Evolutionary conservation across 92 coral and sea anemone species (phyloP), one percentile per base, ranked within the genome.

Genomic region (Epizoanthus illoricatus): DNA sequence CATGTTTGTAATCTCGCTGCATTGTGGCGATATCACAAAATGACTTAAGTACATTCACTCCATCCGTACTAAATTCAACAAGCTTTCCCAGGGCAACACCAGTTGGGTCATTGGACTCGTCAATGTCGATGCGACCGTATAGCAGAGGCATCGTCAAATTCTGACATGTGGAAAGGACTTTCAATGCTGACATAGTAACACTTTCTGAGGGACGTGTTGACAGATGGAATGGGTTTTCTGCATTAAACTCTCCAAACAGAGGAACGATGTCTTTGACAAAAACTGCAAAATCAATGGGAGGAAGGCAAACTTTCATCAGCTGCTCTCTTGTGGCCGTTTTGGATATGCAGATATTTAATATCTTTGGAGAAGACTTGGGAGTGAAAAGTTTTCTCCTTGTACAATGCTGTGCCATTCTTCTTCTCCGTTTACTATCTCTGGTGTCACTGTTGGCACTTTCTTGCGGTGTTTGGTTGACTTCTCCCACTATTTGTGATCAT

Each of bases 291-390:
- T 59, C 69, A 16, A 75, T 69, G 9, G 19, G 1, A 3, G 69
- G 81, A 60, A 75, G 81, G n/a, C 19, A n/a, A 75, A 75, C n/a
- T 33, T 17, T 75, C 69, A 41, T 60, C 69, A 75, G 56, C 81
- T 41, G 3, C 81, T 75, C 81, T 75, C 80, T 75, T 75, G 52
- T 75, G 24, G 69, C n/a, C 2, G 68, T 33, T 59, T 24, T 58
- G 68, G 80, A 58, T 49, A 58, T 23, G 36, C 80, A 75, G 40
- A 75, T 65, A 55, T 58, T 41, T 36, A 24, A 49, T 55, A 39
- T 3, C 24, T 75, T 65, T 75, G 56, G 67, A 17, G 56, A 3
- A 28, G 55, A 58, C 7, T 58, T 75, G 15, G 24, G 33, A 16
- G 40, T 7, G 24, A 36, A 28, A 28, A 0, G 36, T 28, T 0